These are phyloP conservation scores for Psittacula echo DNA, from an alignment of 2,797 vertebrate genomes.

Conservation along the genomic window DNA sequence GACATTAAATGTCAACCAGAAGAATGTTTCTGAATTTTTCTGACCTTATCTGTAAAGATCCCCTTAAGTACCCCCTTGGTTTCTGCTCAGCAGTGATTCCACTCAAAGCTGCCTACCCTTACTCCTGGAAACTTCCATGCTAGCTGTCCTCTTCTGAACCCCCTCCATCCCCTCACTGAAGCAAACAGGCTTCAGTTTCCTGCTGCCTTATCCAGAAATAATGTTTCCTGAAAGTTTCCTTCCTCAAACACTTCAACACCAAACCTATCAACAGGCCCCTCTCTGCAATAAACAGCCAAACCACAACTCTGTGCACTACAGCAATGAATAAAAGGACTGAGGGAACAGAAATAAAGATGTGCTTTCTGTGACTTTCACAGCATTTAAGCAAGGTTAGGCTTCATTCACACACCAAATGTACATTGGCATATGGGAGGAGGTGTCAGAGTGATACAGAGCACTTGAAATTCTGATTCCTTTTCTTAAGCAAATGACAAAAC, in stretches of 20 bases:
- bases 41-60: neutral
- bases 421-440: neutral
- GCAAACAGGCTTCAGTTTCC: neutral
- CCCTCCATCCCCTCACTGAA: neutral
- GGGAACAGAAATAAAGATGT: neutral
- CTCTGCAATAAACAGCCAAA: neutral
- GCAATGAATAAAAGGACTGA: neutral
- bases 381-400: neutral
- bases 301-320: neutral
- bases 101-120: neutral
- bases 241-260: neutral
- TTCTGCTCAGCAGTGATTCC: neutral
- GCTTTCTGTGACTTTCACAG: neutral
- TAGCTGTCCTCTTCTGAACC: neutral
- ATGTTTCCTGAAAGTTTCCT: conserved; percentile 12
- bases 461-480: neutral
- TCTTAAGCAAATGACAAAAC: neutral
- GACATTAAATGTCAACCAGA: neutral
- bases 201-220: neutral
- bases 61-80: neutral
- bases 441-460: neutral
- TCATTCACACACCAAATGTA: neutral
- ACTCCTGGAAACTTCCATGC: neutral
- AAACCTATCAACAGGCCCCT: neutral
- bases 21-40: neutral